These are phyloP conservation scores for Vidua chalybeata DNA, from an alignment of 2,113 vertebrate genomes.

Conservation along the genomic window DNA sequence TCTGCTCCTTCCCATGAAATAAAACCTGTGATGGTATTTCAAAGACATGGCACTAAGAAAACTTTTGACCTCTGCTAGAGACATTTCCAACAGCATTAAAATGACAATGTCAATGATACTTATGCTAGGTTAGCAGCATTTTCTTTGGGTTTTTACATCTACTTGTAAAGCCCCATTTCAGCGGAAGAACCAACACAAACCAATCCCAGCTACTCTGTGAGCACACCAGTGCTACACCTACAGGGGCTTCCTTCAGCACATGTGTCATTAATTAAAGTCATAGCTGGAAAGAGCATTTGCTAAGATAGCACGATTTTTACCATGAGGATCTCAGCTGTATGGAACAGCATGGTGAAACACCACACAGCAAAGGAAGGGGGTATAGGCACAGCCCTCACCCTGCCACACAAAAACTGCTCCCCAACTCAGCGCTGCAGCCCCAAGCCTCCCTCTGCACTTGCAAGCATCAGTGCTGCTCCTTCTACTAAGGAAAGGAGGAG, in stretches of 20 bases:
- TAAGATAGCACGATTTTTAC: not conserved
- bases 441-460: fast-evolving
- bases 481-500: not conserved
- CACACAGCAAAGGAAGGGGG: not conserved
- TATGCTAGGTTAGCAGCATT: fast-evolving
- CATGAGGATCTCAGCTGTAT: not conserved
- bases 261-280: not conserved
- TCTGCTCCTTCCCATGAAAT: not conserved
- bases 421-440: not conserved
- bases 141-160: not conserved
- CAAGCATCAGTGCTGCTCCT: not conserved
- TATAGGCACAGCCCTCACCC: not conserved
- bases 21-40: not conserved
- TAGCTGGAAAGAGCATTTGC: not conserved
- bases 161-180: not conserved
- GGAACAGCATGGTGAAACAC: fast-evolving
- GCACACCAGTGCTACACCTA: not conserved
- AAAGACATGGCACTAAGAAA: not conserved
- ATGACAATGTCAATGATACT: not conserved
- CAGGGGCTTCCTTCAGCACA: not conserved
- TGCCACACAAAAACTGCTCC: not conserved
- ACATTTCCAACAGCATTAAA: not conserved
- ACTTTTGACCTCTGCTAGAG: not conserved
- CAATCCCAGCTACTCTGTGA: not conserved
- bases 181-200: not conserved